phyloP scores from a whole-genome alignment of 1,140 invertebrate genomes.

The Caenorhabditis latens region DNA sequence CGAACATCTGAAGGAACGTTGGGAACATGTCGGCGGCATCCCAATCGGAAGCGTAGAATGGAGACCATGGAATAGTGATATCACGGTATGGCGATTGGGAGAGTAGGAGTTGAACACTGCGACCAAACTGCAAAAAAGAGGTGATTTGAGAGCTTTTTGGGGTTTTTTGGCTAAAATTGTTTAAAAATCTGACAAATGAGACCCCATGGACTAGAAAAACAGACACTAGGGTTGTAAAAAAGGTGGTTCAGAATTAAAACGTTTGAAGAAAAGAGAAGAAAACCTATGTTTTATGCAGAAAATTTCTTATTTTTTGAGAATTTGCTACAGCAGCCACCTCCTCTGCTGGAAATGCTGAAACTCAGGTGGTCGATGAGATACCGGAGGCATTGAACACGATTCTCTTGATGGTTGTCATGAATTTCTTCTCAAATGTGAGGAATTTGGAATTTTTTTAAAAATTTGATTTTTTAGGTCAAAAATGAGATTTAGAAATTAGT shows the following conservation, averaged over 20 bases:
- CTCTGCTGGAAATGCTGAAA: not conserved
- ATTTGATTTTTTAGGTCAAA: not conserved
- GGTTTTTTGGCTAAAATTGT: too few species aligned
- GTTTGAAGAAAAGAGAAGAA: too few species aligned
- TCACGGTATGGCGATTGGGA: slow-evolving; percentile 75
- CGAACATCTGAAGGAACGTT: slow-evolving; percentile 73
- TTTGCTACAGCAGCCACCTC: not conserved
- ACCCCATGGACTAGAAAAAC: too few species aligned
- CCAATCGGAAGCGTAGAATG: slow-evolving; percentile 74
- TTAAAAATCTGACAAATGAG: too few species aligned
- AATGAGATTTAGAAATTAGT: too few species aligned
- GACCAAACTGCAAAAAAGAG: slow-evolving; percentile 70
- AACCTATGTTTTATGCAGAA: too few species aligned
- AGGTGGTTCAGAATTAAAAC: too few species aligned
- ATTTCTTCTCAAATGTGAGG: slow-evolving; percentile 56
- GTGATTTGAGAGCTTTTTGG: slow-evolving; percentile 8
- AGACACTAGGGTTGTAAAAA: too few species aligned
- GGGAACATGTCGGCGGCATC: slow-evolving; percentile 76
- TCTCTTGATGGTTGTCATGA: slow-evolving; percentile 58
- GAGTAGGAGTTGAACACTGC: slow-evolving; percentile 71
- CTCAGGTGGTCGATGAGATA: slow-evolving; percentile 46
- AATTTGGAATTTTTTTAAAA: too few species aligned
- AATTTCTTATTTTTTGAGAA: too few species aligned
- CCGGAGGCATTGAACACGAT: slow-evolving; percentile 36
- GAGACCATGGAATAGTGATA: slow-evolving; percentile 72